These are phyloP conservation scores for Elanoides forficatus DNA, from an alignment of 2,113 vertebrate genomes.

Conservation along the genomic window DNA sequence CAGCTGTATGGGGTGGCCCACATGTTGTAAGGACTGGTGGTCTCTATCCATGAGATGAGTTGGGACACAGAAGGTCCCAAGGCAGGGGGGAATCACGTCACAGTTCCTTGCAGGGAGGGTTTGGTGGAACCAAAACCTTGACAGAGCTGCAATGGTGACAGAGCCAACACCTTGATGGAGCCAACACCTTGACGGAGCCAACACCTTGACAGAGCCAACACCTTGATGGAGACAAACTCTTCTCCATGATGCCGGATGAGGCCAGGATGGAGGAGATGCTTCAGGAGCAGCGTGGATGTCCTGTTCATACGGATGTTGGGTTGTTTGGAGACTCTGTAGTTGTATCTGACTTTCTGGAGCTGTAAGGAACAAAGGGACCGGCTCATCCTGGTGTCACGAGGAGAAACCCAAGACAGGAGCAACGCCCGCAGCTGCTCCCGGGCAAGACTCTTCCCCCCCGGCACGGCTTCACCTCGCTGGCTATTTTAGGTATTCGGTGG, in stretches of 20 bases:
- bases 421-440: not conserved
- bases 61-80: not conserved
- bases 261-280: not conserved
- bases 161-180: too few relatives aligned
- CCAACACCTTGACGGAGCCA: too few relatives aligned
- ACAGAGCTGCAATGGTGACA: not conserved
- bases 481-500: not conserved
- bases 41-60: not conserved
- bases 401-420: not conserved
- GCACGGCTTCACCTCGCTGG: not conserved
- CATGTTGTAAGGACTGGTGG: not conserved
- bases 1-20: not conserved
- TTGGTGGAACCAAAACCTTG: not conserved
- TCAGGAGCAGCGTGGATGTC: not conserved
- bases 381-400: not conserved
- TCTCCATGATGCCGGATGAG: not conserved
- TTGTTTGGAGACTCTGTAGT: not conserved
- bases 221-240: not conserved
- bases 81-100: too few relatives aligned
- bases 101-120: not conserved
- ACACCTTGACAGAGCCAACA: too few relatives aligned
- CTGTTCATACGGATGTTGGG: accelerated
- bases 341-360: not conserved
- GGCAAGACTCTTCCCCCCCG: not conserved
- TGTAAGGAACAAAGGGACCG: not conserved